These are phyloP conservation scores for Hydriomena furcata DNA, from an alignment of 2,888 invertebrate species.

Conservation along the genomic window DNA sequence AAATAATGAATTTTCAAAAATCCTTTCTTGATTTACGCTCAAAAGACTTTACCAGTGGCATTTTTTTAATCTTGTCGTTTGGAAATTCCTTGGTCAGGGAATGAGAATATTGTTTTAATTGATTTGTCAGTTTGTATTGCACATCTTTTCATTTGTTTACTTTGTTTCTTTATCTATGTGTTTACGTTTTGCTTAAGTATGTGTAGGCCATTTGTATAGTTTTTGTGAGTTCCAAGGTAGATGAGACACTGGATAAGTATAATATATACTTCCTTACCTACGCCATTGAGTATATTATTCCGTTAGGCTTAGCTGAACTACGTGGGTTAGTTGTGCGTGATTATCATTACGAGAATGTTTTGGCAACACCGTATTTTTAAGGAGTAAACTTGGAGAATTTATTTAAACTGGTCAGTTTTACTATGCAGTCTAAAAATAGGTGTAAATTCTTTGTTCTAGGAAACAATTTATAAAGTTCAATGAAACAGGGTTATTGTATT, in stretches of 20 bases:
- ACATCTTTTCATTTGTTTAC: too few relatives aligned
- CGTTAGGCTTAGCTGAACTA: slow-evolving; percentile 18
- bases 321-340: slow-evolving; percentile 19
- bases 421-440: neutral
- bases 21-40: too few relatives aligned
- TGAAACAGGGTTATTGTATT: neutral
- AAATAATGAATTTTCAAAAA: too few relatives aligned
- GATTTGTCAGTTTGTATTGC: too few relatives aligned
- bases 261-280: slow-evolving; percentile 6
- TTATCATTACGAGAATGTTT: slow-evolving; percentile 20
- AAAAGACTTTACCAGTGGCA: too few relatives aligned
- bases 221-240: neutral
- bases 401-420: neutral
- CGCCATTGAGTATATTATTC: slow-evolving; percentile 18
- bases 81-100: too few relatives aligned
- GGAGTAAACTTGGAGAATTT: slow-evolving; percentile 8
- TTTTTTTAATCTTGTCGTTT: too few relatives aligned
- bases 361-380: slow-evolving; percentile 1
- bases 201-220: neutral
- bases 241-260: slow-evolving; percentile 9
- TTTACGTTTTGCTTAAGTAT: too few relatives aligned
- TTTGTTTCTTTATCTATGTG: too few relatives aligned
- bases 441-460: neutral
- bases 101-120: too few relatives aligned
- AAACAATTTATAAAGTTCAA: neutral